phyloP scores from a whole-genome alignment of 1,140 invertebrate genomes.

The Nasonia longicornis region DNA sequence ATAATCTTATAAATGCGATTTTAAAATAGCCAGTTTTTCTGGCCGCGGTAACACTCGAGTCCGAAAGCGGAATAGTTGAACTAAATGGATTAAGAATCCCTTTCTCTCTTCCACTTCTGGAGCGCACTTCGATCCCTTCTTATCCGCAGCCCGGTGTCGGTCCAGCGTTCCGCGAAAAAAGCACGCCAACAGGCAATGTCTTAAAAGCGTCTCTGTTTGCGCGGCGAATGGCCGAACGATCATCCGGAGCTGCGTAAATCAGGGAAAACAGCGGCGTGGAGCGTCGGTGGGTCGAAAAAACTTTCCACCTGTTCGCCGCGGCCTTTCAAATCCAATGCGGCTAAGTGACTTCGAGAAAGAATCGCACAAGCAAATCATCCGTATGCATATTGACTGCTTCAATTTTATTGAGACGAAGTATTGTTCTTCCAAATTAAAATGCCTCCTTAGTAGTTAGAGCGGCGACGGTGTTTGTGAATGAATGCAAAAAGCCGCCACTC shows the following conservation, averaged over 20 bases:
- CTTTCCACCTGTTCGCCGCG: background rate
- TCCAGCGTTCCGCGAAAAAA: constrained; percentile 12
- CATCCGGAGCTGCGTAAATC: constrained; percentile 33
- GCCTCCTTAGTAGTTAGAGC: too few species aligned
- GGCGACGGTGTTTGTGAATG: too few species aligned
- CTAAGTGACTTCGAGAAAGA: too few species aligned
- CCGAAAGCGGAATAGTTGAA: too few species aligned
- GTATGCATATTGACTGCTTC: too few species aligned
- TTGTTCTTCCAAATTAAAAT: too few species aligned
- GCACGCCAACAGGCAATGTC: constrained; percentile 5
- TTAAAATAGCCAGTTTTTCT: background rate
- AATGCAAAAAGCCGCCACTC: too few species aligned
- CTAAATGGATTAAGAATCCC: background rate
- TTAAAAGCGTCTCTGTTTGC: constrained; percentile 38
- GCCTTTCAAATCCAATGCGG: background rate
- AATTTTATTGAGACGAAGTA: too few species aligned
- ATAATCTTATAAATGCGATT: background rate
- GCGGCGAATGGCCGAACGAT: background rate
- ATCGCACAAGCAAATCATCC: too few species aligned
- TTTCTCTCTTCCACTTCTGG: background rate
- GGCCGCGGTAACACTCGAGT: too few species aligned
- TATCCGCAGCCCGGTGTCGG: background rate
- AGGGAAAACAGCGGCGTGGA: background rate
- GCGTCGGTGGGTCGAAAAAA: background rate
- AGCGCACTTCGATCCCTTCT: background rate